phyloP scores from a whole-genome alignment of 2,797 vertebrate species.

The Pangasius sanitwongsei region DNA sequence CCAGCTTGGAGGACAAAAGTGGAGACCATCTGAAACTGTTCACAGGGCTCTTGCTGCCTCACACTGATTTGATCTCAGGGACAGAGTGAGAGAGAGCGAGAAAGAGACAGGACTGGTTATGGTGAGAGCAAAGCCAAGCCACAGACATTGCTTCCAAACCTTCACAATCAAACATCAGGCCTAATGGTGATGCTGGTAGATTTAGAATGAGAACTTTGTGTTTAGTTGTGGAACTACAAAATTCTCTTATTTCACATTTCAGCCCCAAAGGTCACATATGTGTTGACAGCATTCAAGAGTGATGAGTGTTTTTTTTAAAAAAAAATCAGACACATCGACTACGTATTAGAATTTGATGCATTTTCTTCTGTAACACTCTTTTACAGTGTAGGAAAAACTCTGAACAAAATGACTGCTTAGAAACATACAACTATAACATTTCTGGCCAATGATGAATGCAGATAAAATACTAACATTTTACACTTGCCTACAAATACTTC shows the following conservation, averaged over 20 bases:
- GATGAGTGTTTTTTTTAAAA: conserved; percentile 36
- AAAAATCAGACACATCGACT: conserved; percentile 20
- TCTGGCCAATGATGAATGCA: not conserved
- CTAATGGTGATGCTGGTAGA: conserved; percentile 63
- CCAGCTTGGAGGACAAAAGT: not conserved
- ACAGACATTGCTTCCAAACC: conserved; percentile 64
- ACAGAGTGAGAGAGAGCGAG: conserved; percentile 15
- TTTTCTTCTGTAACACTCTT: not conserved
- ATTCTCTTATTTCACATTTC: conserved; percentile 38
- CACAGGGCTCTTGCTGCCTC: not conserved
- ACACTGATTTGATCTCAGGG: not conserved
- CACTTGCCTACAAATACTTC: conserved; percentile 58
- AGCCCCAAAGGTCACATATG: not conserved
- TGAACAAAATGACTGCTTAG: conserved; percentile 17
- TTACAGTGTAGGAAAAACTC: not conserved
- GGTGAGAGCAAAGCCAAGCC: conserved; percentile 65
- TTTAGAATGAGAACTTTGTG: conserved; percentile 58
- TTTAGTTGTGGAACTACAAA: conserved; percentile 42
- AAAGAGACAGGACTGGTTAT: conserved; percentile 50
- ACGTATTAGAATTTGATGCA: conserved; percentile 22
- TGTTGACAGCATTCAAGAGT: conserved; percentile 43
- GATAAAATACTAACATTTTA: conserved; percentile 1
- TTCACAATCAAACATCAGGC: conserved; percentile 66
- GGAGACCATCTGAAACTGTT: conserved; percentile 18
- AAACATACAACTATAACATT: not conserved